Conservation (phyloP, 2,113 vertebrate species). For the Nothocercus nigrocapillus region DNA sequence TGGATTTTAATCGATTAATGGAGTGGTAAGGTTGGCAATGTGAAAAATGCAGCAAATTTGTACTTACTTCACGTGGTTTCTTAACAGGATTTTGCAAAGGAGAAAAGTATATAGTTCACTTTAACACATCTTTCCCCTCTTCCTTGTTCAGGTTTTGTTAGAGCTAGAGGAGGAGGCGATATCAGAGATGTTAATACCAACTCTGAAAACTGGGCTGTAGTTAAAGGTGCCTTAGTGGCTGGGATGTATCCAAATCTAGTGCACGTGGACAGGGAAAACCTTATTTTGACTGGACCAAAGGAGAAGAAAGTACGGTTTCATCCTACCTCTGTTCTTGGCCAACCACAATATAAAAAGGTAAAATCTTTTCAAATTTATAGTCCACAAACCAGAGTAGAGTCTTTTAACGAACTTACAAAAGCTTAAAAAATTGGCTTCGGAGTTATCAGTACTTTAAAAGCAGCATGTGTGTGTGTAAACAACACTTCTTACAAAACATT, state of each 20-base stretch:
- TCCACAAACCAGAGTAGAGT: background rate
- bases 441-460: background rate
- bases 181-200: conserved; percentile 93
- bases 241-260: conserved; percentile 95
- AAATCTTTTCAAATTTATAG: background rate
- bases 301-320: conserved; percentile 92
- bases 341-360: conserved; percentile 89
- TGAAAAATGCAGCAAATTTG: background rate
- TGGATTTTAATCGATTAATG: too few species aligned
- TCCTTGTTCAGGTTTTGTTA: conserved; percentile 87
- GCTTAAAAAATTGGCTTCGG: background rate
- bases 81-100: background rate
- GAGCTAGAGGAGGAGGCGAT: conserved; percentile 87
- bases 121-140: background rate
- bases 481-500: background rate
- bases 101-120: background rate
- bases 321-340: conserved; percentile 89
- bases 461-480: background rate
- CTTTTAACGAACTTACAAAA: background rate
- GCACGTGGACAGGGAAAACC: conserved; percentile 82
- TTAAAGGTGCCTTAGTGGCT: conserved; percentile 93
- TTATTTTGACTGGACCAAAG: conserved; percentile 78
- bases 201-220: conserved; percentile 96
- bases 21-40: background rate
- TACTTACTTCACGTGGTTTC: background rate